Base-by-base conservation (phyloP, 2,888 invertebrate species). In the Theretra japonica region DNA sequence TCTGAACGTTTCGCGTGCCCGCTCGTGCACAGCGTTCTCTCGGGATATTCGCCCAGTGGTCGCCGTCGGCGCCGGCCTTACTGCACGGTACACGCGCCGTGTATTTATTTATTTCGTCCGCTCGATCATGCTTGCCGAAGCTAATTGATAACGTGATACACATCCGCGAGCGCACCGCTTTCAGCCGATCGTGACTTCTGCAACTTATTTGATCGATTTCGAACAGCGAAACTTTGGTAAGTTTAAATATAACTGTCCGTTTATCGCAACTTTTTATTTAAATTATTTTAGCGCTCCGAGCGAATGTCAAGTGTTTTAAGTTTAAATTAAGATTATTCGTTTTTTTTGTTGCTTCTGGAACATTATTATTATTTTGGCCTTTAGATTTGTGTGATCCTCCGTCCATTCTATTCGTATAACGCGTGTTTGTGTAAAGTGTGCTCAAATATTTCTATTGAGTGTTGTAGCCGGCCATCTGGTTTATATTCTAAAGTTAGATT, bases 401-500 rank as follows among this genome's bases (percentile, higher is more conserved):
- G 72, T 73, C 75, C 75, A 71, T 60, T 76, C 58, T 71, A 70
- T 72, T 73, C 71, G 73, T 79, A 70, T 74, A 69, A 75, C 6
- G 56, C 73, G 70, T 74, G 73, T 73, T 81, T 82, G 80, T 80
- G 79, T 84, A 84, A 87, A 86, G 85, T 85, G 81, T 87, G 80
- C 86, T 87, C 75, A 83, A 88, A 91, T 90, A 90, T 90, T 90
- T 90, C 86, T 89, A 90, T 89, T 87, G 89, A 92, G 88, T 89
- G 87, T 86, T 89, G 83, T 80, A 87, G 90, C 88, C 85, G 88
- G 94, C 93, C 94, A 94, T 94, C 94, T 94, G 94, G 94, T 90
- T 92, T 91, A 89, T 90, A 92, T 92, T 93, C 94, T 94, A 94
- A 93, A 94, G 91, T 94, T 94, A 94, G 94, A 92, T 90, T 92